These are phyloP conservation scores for Aulostomus chinensis DNA, from an alignment of 2,797 vertebrate species.

Conservation along the genomic window DNA sequence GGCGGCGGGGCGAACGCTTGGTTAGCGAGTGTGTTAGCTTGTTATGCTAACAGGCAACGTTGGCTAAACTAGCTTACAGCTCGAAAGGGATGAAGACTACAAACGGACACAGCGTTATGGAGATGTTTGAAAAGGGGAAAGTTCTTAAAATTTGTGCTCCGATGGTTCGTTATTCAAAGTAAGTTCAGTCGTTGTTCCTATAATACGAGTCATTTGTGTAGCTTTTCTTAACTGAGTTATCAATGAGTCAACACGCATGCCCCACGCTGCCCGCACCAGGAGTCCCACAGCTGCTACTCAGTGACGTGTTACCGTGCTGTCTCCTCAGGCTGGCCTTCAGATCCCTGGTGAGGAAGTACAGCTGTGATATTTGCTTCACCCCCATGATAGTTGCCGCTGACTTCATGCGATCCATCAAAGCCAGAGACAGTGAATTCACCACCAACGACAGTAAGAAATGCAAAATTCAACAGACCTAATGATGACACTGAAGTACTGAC, in stretches of 20 bases:
- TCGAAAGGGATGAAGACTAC: slow-evolving; percentile 51
- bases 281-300: too few relatives aligned
- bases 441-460: slow-evolving; percentile 86
- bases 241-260: too few relatives aligned
- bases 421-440: slow-evolving; percentile 97
- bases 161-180: slow-evolving; percentile 99
- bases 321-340: slow-evolving; percentile 89
- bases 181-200: slow-evolving; percentile 42
- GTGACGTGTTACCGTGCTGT: not conserved
- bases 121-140: slow-evolving; percentile 87
- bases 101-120: slow-evolving; percentile 70
- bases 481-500: not conserved
- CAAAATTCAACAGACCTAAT: not conserved
- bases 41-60: slow-evolving; percentile 34
- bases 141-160: slow-evolving; percentile 92
- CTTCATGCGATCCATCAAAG: slow-evolving; percentile 93
- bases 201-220: too few relatives aligned
- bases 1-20: not conserved
- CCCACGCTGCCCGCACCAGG: too few relatives aligned
- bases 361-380: slow-evolving; percentile 94
- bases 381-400: slow-evolving; percentile 97
- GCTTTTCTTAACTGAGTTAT: too few relatives aligned
- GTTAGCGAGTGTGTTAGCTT: slow-evolving; percentile 16
- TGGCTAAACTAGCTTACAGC: not conserved
- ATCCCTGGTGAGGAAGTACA: slow-evolving; percentile 91